A percentile compares a stretch with the other conserved stretches of the same genome.
Evolutionary conservation across 2,113 vertebrate species (phyloP).

Genomic region (Dipodomys spectabilis): DNA sequence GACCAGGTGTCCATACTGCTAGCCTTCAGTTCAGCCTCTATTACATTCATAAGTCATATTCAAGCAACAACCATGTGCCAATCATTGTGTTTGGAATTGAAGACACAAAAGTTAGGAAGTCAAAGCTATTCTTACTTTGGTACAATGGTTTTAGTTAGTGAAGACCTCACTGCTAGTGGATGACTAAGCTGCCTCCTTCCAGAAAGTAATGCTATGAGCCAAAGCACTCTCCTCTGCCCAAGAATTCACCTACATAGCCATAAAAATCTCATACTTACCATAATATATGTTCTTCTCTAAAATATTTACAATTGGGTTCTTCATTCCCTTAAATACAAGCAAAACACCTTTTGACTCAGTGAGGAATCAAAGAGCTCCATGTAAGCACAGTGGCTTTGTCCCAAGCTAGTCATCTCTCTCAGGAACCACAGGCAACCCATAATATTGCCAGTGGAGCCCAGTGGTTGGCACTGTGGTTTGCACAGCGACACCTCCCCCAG

Average conservation of each 20-base stretch:
- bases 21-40: background rate
- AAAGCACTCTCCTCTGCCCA: background rate
- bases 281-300: background rate
- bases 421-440: background rate
- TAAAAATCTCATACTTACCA: background rate
- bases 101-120: background rate
- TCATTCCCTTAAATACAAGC: slow-evolving; percentile 16
- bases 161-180: background rate
- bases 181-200: background rate
- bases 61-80: fast-evolving
- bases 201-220: background rate
- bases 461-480: background rate
- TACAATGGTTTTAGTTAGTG: background rate
- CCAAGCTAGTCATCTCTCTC: background rate
- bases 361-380: background rate
- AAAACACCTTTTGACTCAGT: background rate
- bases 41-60: background rate
- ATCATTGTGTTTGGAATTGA: background rate
- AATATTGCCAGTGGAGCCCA: background rate
- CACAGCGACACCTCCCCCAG: fast-evolving
- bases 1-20: background rate
- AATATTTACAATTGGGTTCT: slow-evolving; percentile 8
- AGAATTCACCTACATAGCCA: background rate
- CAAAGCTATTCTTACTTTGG: background rate
- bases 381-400: background rate